Evolutionary conservation across 2,888 invertebrate genomes (phyloP), one percentile per base, ranked within the genome.

Genomic region (Acleris holmiana): DNA sequence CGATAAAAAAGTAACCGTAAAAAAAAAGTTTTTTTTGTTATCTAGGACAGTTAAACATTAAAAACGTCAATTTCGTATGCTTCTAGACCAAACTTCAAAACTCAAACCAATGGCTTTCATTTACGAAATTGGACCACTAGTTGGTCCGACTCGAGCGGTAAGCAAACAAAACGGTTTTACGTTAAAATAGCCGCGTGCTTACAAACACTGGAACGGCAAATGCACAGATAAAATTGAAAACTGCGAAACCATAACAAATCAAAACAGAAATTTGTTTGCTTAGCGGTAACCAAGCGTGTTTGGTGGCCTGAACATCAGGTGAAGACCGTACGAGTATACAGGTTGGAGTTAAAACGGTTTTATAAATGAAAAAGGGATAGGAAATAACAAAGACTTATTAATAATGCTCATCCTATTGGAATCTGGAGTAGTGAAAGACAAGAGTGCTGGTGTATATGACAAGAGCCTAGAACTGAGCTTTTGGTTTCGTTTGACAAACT

Each of bases 181-280:
- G 55, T 60, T 65, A 65, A 65, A 65, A 65, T 65, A 65, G 65
- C 65, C 54, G 10, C 44, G 46, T 65, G 65, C 59, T 65, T 60
- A 60, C 65, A 65, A 65, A 65, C 60, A 65, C 23, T 60, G 65
- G 19, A 54, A 29, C 59, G 50, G 65, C 55, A 50, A 65, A 65
- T 65, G 60, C 55, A 60, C 65, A 55, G 59, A 60, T 55, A 49
- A 65, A 55, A 60, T 60, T 60, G 64, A 55, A 60, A 65, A 60
- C 65, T 59, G 60, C 47, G 55, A 17, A 65, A 54, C 55, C 65
- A 65, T 65, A 65, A 65, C 65, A 65, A 65, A 65, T 65, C 65
- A 60, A 50, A 65, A 65, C 64, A 58, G 35, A 46, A 63, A 57
- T 48, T 25, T 23, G 35, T 47, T 40, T 64, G 53, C 46, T 59